phyloP scores from a whole-genome alignment of 2,888 invertebrate genomes.

The Ectemnius cavifrons region DNA sequence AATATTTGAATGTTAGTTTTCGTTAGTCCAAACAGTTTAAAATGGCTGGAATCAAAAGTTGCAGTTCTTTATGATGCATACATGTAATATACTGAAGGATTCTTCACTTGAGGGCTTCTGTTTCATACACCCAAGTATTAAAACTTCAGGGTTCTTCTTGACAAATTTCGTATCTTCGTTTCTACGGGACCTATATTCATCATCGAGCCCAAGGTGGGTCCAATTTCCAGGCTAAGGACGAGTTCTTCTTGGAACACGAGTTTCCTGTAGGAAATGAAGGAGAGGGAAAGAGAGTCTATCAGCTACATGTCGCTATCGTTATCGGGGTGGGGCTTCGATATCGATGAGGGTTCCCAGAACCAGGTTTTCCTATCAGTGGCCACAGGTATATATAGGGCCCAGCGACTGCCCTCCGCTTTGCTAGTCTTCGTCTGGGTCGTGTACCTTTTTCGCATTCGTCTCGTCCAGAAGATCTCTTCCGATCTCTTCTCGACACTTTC shows the following conservation, averaged over 20 bases:
- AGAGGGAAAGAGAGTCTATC: constrained; percentile 57
- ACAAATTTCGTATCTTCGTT: no score
- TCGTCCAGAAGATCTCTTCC: background rate
- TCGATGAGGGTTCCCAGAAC: constrained; percentile 73
- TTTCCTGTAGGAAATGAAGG: constrained; percentile 13
- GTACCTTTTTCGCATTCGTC: constrained; percentile 43
- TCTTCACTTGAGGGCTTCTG: no score
- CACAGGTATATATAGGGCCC: constrained; percentile 70
- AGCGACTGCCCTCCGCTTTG: constrained; percentile 71
- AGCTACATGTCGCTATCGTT: constrained; percentile 65
- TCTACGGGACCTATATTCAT: no score
- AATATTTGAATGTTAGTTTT: no score
- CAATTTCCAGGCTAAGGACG: no score
- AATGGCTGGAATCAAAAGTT: no score
- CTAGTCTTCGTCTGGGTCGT: constrained; percentile 63
- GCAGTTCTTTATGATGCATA: no score
- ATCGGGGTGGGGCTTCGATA: constrained; percentile 76
- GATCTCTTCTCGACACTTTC: background rate
- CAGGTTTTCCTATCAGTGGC: constrained; percentile 73
- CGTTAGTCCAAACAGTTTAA: no score
- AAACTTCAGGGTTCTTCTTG: no score
- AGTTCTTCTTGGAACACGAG: background rate
- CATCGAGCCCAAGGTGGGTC: no score
- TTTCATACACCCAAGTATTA: no score
- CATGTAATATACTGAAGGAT: no score